These are phyloP conservation scores for Pollenia labialis DNA, from an alignment of 2,888 invertebrate genomes.

Conservation along the genomic window DNA sequence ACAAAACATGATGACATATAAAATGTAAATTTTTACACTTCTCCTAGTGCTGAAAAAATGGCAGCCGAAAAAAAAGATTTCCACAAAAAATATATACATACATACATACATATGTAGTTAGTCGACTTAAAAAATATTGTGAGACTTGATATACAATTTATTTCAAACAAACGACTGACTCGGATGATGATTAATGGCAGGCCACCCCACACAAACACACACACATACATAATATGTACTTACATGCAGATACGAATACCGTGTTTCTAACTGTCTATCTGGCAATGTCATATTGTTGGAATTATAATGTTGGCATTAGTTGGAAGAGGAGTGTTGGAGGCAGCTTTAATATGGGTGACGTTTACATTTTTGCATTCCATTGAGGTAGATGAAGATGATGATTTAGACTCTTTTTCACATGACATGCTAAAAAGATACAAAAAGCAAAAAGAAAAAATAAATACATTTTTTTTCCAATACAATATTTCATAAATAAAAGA, in stretches of 20 bases:
- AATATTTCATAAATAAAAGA: constrained; percentile 37
- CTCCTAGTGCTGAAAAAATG: constrained; percentile 26
- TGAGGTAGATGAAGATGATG: constrained; percentile 35
- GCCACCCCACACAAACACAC: background rate
- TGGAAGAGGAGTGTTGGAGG: constrained; percentile 1
- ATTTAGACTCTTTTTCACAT: constrained; percentile 25
- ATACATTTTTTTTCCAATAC: background rate
- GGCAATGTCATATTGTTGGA: constrained; percentile 1
- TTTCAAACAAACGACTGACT: constrained; percentile 35
- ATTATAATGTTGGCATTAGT: background rate
- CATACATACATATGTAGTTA: background rate
- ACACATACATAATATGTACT: background rate
- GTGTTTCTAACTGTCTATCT: background rate
- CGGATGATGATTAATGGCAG: constrained; percentile 69
- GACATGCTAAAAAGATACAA: constrained; percentile 52
- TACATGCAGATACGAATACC: background rate
- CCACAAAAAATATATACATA: background rate
- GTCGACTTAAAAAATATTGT: constrained; percentile 49
- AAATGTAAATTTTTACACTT: constrained; percentile 67
- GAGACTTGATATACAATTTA: constrained; percentile 38
- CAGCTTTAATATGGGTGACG: background rate
- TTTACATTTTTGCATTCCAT: background rate
- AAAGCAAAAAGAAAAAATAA: constrained; percentile 1
- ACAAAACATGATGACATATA: constrained; percentile 64
- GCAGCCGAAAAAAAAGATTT: constrained; percentile 1